Evolutionary conservation across 2,797 vertebrate genomes (phyloP), one percentile per base, ranked within the genome.

Genomic region (Merluccius polli): DNA sequence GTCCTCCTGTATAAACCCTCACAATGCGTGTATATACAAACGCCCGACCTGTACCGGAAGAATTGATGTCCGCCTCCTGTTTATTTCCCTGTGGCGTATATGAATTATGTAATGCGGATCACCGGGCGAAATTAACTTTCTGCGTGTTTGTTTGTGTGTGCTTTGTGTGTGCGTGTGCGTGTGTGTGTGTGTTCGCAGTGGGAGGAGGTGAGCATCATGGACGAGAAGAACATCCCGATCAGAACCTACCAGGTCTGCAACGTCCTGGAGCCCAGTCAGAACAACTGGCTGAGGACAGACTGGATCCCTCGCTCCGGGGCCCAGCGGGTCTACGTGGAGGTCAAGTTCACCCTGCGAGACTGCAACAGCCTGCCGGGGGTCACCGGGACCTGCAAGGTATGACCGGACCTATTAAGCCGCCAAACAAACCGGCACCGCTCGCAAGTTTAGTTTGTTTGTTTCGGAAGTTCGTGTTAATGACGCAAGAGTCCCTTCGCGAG

Each of bases 171-270:
- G 44, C 21, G 16, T 38, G 36, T 48, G 44, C 7, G 16, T 18
- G 44, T 52, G 27, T 41, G 16, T 70, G 3, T 33, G 35, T 70
- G 67, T 48, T 15, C 3, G 44, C 21, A 59, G 52, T 99, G 98
- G 98, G 98, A 99, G 82, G 98, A 99, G 83, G 98, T 99, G 77
- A 99, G 98, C 80, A 99, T 99, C 74, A 99, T 98, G 97, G 97
- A 99, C 82, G 98, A 99, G 92, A 99, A 99, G 91, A 99, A 99
- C 77, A 98, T 97, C 16, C 98, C 98, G 0, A 99, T 99, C 89
- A 94, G 98, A 81, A 99, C 98, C 4, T 99, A 99, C 85, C 98
- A 99, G 87, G 98, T 99, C 82, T 99, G 98, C 89, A 99, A 99
- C 0, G 98, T 99, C 83, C 95, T 99, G 89, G 97, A 98, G 75